Evolutionary conservation across 2,797 vertebrate genomes (phyloP).

Genomic region (Hoplostethus mediterraneus): DNA sequence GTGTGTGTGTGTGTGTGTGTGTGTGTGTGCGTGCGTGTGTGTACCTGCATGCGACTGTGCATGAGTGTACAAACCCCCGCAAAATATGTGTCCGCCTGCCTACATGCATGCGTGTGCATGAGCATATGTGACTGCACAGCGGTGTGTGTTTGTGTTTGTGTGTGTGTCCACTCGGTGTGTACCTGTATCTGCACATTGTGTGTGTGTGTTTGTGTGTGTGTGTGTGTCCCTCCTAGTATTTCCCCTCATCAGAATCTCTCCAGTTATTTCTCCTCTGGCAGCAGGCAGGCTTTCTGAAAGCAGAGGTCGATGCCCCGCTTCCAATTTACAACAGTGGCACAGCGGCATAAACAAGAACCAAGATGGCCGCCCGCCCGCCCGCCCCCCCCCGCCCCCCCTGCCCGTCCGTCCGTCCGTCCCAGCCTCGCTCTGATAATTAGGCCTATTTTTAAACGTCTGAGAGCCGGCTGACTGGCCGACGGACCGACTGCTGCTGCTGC

Average conservation of each 20-base stretch:
- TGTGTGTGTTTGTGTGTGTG: background rate
- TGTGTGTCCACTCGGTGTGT: conserved; percentile 2
- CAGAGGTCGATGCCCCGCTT: conserved; percentile 46
- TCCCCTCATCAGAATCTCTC: conserved; percentile 14
- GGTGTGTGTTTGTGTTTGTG: background rate
- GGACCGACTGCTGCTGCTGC: conserved; percentile 13
- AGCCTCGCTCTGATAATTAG: conserved; percentile 57
- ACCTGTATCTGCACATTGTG: background rate
- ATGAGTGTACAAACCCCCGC: too few species aligned
- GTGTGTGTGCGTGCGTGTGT: conserved; percentile 6
- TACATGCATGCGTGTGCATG: too few species aligned
- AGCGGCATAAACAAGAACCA: conserved; percentile 58
- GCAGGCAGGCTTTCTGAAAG: conserved; percentile 31
- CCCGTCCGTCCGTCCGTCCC: conserved; percentile 24
- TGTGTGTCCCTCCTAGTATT: conserved; percentile 21
- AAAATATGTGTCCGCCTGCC: too few species aligned
- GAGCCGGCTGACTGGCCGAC: conserved; percentile 10
- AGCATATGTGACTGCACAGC: too few species aligned
- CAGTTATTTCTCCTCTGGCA: conserved; percentile 42
- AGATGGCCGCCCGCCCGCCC: conserved; percentile 58
- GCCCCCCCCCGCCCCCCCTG: too few species aligned
- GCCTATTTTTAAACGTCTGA: conserved; percentile 60
- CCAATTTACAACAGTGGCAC: conserved; percentile 59
- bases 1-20: background rate
- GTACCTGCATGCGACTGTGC: background rate